Evolutionary conservation across 2,888 invertebrate genomes (phyloP), one percentile per base, ranked within the genome.

Genomic region (Cryptocephalus primarius): DNA sequence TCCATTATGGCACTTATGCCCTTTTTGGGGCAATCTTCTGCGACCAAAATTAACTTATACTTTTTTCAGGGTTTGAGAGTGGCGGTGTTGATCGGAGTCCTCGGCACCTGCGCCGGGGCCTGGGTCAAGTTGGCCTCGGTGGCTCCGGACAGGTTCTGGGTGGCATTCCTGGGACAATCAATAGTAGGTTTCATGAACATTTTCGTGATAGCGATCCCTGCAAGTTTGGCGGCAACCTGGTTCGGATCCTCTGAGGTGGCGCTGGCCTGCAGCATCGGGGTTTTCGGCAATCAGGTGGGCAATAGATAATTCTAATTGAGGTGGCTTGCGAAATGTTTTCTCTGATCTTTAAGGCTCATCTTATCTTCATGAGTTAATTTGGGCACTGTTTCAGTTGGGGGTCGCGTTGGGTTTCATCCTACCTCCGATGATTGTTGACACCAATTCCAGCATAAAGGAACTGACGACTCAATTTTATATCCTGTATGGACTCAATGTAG

Each of bases 181-280:
- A 73, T 94, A 50, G 86, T 87, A 49, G 88, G 86, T 1, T 63
- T 86, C 32, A 88, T 94, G 13, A 94, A 96, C 73, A 85, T 94
- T 32, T 97, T 93, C 72, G 84, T 96, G 49, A 75, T 97, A 42
- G 92, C 92, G 51, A 82, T 97, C 43, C 97, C 97, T 0, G 89
- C 97, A 0, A 73, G 87, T 43, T 72, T 97, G 55, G 95, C 97
- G 0, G 96, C 97, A 0, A 89, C 94, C 38, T 99, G 97, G 97
- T 99, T 99, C 68, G 95, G 96, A 1, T 86, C 92, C 0, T 84
- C 89, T 61, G 90, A 96, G 73, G 94, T 96, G 4, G 94, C 95
- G 9, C 91, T 92, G 0, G 97, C 97, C 0, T 95, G 95, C 72
- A 92, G 96, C 62, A 83, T 96, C 54, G 97, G 97, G 8, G 96